Evolutionary conservation across 2,888 invertebrate species (phyloP).

Genomic region (Eubasilissa splendida): DNA sequence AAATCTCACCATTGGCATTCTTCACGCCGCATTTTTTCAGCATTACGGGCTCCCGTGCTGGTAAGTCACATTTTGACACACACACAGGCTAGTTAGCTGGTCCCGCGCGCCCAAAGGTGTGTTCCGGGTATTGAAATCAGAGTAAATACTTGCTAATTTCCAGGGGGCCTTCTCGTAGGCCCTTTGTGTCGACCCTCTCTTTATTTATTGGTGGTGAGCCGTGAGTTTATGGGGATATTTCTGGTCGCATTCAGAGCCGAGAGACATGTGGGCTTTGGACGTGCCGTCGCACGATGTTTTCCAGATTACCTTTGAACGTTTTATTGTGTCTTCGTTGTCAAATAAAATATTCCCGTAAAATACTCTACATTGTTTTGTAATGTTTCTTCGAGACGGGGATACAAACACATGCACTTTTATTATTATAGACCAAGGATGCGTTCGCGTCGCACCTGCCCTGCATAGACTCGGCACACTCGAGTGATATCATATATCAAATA

Average conservation of each 20-base stretch:
- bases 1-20: constrained; percentile 18
- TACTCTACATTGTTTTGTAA: constrained; percentile 7
- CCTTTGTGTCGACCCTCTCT: constrained; percentile 41
- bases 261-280: constrained; percentile 42
- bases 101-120: constrained; percentile 30
- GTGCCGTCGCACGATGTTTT: constrained; percentile 48
- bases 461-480: background rate
- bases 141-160: constrained; percentile 52
- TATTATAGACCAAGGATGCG: background rate
- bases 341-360: background rate
- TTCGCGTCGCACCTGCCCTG: constrained; percentile 43
- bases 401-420: background rate
- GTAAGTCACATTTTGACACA: constrained; percentile 38
- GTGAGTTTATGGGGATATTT: constrained; percentile 40
- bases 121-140: constrained; percentile 46
- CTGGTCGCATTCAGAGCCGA: constrained; percentile 43
- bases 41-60: constrained; percentile 19
- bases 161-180: constrained; percentile 36
- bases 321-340: constrained; percentile 28
- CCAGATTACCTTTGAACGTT: constrained; percentile 49
- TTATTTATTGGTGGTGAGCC: constrained; percentile 43
- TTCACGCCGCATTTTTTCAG: constrained; percentile 17
- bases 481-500: constrained; percentile 23
- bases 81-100: constrained; percentile 23
- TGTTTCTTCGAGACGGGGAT: background rate